phyloP scores from a whole-genome alignment of 2,888 invertebrate species.

The Dicycla oo region DNA sequence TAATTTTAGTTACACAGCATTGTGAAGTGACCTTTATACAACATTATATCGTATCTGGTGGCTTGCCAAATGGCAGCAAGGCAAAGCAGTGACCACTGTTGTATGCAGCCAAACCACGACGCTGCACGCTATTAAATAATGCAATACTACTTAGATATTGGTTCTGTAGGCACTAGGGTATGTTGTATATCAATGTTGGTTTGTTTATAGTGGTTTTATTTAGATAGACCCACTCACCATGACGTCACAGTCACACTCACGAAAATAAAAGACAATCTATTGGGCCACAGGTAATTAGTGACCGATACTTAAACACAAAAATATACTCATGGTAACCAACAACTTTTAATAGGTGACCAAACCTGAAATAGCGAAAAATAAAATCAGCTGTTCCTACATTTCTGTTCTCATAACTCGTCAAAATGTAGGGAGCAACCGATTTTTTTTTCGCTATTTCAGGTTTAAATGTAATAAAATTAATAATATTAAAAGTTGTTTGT shows the following conservation, averaged over 20 bases:
- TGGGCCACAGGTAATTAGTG: no score
- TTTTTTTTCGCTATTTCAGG: no score
- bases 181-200: conserved; percentile 12
- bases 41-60: conserved; percentile 50
- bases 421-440: no score
- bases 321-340: no score
- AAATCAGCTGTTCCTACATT: no score
- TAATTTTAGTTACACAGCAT: conserved; percentile 45
- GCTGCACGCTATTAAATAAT: conserved; percentile 38
- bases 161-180: neutral
- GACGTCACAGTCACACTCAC: neutral
- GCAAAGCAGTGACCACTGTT: conserved; percentile 37
- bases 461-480: no score
- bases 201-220: neutral
- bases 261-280: neutral
- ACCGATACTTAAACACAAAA: no score
- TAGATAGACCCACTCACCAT: neutral
- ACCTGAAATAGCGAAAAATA: no score
- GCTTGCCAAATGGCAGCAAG: conserved; percentile 54
- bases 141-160: conserved; percentile 24
- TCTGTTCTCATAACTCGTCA: no score
- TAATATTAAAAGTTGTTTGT: no score
- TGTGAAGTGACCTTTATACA: conserved; percentile 45
- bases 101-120: conserved; percentile 52
- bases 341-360: no score